phyloP scores from a whole-genome alignment of 2,888 invertebrate genomes.

The Agrotis segetum region DNA sequence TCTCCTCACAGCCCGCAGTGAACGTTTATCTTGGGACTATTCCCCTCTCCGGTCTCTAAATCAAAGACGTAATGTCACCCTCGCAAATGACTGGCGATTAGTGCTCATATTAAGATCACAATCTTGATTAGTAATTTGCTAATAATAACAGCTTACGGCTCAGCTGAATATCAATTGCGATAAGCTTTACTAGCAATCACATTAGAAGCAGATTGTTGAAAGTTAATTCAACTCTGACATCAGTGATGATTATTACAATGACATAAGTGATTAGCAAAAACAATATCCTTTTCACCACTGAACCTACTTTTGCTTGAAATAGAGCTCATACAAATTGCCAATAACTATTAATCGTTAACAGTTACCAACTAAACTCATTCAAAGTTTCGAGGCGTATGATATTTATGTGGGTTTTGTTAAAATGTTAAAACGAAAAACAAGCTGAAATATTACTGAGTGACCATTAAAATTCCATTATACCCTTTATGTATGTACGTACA shows the following conservation, averaged over 20 bases:
- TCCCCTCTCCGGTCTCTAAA: background rate
- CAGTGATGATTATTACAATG: background rate
- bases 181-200: slow-evolving; percentile 8
- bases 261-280: background rate
- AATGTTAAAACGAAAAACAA: slow-evolving; percentile 4
- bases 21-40: slow-evolving; percentile 1
- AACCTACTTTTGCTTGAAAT: background rate
- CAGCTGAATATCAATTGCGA: background rate
- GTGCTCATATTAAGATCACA: slow-evolving; percentile 11
- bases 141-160: slow-evolving; percentile 13
- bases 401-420: slow-evolving; percentile 1
- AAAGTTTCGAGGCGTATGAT: slow-evolving; percentile 1
- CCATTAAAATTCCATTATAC: slow-evolving; percentile 31
- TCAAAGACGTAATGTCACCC: slow-evolving; percentile 3
- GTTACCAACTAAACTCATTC: background rate
- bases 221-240: slow-evolving; percentile 7
- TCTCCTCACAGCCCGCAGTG: slow-evolving; percentile 2
- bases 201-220: slow-evolving; percentile 11
- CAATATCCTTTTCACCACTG: background rate
- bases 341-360: background rate
- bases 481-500: slow-evolving; percentile 10
- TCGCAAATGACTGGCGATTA: background rate
- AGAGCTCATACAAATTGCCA: background rate
- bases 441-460: background rate
- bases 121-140: slow-evolving; percentile 25